Base-by-base conservation (phyloP, 2,888 invertebrate species). In the Taenaris catops region DNA sequence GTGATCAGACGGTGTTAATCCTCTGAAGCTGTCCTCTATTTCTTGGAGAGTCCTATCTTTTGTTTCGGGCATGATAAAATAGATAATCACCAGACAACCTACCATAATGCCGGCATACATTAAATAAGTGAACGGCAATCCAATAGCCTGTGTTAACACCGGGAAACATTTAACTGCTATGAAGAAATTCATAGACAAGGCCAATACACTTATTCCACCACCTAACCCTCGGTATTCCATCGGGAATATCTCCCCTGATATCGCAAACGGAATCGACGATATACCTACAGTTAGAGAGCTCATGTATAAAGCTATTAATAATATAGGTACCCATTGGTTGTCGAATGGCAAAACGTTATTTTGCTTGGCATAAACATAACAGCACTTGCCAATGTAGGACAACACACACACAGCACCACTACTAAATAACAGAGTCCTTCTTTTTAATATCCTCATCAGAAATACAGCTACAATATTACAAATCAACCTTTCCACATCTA, bases 241-340 rank as follows among this genome's bases (percentile, higher is more conserved):
- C 0, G 92, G 88, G 58, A 92, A 93, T 10, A 93, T 83, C 61
- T 94, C 93, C 0, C 93, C 92, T 32, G 91, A 90, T 68, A 93
- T 84, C 6, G 92, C 89, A 78, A 93, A 94, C 0, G 93, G 93
- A 43, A 94, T 70, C 0, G 92, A 91, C 2, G 91, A 83, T 38
- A 91, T 76, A 1, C 93, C 92, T 4, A 90, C 71, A 4, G 89
- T 84, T 25, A 90, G 67, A 9, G 89, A 89, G 4, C 87, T 80
- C 59, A 90, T 90, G 49, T 91, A 91, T 0, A 78, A 44, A 37
- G 89, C 65, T 43, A 90, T 68, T 48, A 88, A 59, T 41, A 74
- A 46, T 55, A 90, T 63, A 0, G 89, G 83, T 5, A 88, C 52
- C 83, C 86, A 88, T 31, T 81, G 76, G 9, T 60, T 63, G n/a